phyloP scores from a whole-genome alignment of 2,113 vertebrate species.

The Gulo gulo region DNA sequence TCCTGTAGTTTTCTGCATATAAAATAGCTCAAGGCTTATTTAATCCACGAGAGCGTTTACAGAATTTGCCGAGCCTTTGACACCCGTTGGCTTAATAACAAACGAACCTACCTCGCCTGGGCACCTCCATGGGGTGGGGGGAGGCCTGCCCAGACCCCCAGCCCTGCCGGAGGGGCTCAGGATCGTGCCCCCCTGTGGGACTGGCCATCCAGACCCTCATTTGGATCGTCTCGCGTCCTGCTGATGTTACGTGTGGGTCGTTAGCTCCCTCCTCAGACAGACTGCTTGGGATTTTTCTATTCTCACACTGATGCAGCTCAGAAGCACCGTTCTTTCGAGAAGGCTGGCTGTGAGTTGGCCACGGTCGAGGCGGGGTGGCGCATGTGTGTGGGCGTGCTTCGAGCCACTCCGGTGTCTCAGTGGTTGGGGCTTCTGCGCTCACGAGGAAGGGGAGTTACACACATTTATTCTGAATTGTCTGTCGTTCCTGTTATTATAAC shows the following conservation, averaged over 20 bases:
- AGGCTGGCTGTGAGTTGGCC: not conserved
- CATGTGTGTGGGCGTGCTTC: accelerated
- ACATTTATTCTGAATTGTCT: not conserved
- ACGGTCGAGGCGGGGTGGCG: accelerated
- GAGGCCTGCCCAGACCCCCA: not conserved
- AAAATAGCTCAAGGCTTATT: not conserved
- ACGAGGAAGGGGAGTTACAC: not conserved
- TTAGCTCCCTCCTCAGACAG: not conserved
- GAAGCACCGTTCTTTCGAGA: accelerated
- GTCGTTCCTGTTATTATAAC: not conserved
- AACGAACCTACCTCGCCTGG: not conserved
- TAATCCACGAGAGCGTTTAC: not conserved
- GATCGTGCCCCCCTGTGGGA: too few species aligned
- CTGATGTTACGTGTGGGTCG: not conserved
- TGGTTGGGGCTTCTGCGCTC: not conserved
- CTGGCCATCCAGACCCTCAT: not conserved
- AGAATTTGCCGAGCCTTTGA: not conserved
- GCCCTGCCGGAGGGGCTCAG: not conserved
- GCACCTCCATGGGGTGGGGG: not conserved
- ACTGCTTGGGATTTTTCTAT: accelerated
- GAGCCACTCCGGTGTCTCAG: not conserved
- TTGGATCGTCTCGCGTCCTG: accelerated
- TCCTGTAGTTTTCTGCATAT: not conserved
- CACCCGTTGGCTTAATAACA: not conserved
- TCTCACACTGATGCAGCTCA: not conserved